These are phyloP conservation scores for Orchestia grillus DNA, from an alignment of 1,140 invertebrate genomes.

Conservation along the genomic window DNA sequence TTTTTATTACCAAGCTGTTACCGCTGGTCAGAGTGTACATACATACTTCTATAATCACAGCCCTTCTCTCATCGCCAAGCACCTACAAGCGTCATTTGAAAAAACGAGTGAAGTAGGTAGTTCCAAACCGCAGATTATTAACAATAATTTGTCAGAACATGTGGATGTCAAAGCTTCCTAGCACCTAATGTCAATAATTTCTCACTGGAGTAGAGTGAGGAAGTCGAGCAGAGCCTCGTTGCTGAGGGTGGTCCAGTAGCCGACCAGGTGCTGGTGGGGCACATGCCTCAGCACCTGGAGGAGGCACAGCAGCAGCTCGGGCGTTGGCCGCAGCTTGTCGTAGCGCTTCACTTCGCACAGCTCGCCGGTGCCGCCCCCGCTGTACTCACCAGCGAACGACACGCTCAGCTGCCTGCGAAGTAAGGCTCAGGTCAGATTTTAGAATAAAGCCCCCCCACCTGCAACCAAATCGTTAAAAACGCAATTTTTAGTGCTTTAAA, in stretches of 20 bases:
- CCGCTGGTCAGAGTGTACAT: too few relatives aligned
- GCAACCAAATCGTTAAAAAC: too few relatives aligned
- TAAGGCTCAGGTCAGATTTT: background rate
- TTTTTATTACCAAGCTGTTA: too few relatives aligned
- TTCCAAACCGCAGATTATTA: background rate
- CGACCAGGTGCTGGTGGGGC: constrained; percentile 87
- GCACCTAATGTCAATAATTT: constrained; percentile 68
- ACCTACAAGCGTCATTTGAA: too few relatives aligned
- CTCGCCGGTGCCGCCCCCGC: constrained; percentile 62
- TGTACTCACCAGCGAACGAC: constrained; percentile 67
- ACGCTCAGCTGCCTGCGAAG: constrained; percentile 64
- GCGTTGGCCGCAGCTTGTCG: constrained; percentile 82
- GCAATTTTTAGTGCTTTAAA: too few relatives aligned
- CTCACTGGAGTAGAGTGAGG: constrained; percentile 86
- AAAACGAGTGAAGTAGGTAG: background rate
- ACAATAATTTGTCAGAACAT: background rate
- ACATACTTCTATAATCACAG: too few relatives aligned
- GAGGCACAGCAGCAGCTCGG: constrained; percentile 92
- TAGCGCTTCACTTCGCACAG: constrained; percentile 72
- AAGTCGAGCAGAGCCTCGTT: constrained; percentile 83
- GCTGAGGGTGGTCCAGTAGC: constrained; percentile 89
- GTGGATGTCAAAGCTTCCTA: constrained; percentile 60
- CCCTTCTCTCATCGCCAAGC: too few relatives aligned
- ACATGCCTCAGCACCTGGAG: constrained; percentile 92
- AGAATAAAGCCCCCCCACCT: background rate